These are phyloP conservation scores for Molossus molossus DNA, from an alignment of 2,797 vertebrate species.

Conservation along the genomic window DNA sequence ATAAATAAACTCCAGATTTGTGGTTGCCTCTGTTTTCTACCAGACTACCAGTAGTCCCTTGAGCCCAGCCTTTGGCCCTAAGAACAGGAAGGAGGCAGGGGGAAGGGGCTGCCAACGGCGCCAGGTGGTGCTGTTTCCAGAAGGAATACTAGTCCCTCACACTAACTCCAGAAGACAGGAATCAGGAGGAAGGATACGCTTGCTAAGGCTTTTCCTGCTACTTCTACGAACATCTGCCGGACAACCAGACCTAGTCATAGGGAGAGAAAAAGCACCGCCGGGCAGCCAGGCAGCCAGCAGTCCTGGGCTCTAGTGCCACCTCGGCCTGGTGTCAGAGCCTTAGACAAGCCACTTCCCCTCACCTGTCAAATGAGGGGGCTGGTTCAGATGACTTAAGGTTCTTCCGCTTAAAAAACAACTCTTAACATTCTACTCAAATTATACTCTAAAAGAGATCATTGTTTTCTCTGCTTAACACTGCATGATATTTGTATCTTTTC, in stretches of 20 bases:
- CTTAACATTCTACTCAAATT: not conserved
- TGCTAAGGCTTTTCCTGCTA: not conserved
- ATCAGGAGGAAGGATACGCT: not conserved
- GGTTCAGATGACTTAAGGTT: not conserved
- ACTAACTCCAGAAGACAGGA: not conserved
- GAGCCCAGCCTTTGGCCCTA: slow-evolving; percentile 31
- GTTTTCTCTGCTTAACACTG: not conserved
- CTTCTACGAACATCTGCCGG: not conserved
- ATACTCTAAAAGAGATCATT: not conserved
- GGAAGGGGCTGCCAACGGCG: not conserved
- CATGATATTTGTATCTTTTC: not conserved
- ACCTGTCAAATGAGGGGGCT: not conserved
- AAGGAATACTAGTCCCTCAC: not conserved
- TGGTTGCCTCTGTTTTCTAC: slow-evolving; percentile 76
- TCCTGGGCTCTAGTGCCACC: not conserved
- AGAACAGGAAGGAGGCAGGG: not conserved
- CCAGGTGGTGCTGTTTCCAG: not conserved
- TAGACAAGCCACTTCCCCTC: not conserved
- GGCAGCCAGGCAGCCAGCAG: too few species aligned
- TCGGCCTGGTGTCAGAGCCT: not conserved
- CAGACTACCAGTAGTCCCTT: slow-evolving; percentile 73
- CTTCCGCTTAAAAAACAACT: not conserved
- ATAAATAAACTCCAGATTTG: slow-evolving; percentile 68
- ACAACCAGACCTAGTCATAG: not conserved
- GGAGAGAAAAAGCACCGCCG: not conserved